Conservation (phyloP, 2,888 invertebrate species). For the Pseudococcus jackbeardsleyi region DNA sequence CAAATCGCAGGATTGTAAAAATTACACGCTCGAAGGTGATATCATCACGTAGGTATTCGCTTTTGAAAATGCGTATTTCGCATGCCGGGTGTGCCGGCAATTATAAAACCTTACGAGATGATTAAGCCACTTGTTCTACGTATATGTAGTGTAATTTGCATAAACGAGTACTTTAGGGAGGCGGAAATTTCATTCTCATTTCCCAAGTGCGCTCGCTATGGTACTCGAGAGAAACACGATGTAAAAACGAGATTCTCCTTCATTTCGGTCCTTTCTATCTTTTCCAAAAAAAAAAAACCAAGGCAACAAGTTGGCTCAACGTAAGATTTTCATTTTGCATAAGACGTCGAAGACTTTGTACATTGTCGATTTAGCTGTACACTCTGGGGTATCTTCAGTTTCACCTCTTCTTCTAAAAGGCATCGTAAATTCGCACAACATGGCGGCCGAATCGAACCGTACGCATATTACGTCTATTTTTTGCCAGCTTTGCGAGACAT, state of each 20-base stretch:
- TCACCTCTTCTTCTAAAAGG: not conserved
- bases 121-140: constrained; percentile 24
- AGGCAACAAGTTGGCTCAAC: not conserved
- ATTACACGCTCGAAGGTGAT: not conserved
- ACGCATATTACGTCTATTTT: not conserved
- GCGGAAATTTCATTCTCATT: constrained; percentile 30
- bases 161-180: constrained; percentile 39
- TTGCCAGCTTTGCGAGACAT: not conserved
- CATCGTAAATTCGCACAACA: not conserved
- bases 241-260: not conserved
- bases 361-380: no score
- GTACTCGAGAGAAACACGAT: not conserved
- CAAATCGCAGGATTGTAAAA: not conserved
- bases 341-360: no score
- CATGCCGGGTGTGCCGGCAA: not conserved
- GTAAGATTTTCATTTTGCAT: not conserved
- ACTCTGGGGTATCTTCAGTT: not conserved
- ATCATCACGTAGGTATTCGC: constrained; percentile 4
- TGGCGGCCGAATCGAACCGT: not conserved
- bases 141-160: constrained; percentile 26
- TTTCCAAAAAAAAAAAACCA: not conserved
- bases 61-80: not conserved
- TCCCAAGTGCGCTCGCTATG: not conserved
- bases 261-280: not conserved
- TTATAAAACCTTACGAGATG: constrained; percentile 42